Evolutionary conservation across 2,797 vertebrate genomes (phyloP), one percentile per base, ranked within the genome.

Genomic region (Parauchenoglanis ngamensis): DNA sequence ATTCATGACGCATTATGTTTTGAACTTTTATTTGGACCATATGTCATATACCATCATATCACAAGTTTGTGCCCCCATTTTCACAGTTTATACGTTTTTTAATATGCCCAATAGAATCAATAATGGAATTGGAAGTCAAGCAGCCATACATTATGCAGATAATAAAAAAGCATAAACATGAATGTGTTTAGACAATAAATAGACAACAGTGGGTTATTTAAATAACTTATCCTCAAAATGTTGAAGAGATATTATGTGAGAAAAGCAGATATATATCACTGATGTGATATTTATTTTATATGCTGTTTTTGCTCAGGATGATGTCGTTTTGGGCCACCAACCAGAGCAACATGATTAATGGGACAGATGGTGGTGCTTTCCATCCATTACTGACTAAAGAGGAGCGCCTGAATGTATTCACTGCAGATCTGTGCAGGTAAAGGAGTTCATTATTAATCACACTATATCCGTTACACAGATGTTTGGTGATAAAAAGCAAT

Each of bases 341-440:
- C 31, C 91, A 96, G 83, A 96, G 95, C 92, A 97, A 97, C 94
- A 93, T 91, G 92, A 97, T 97, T 83, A 94, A 94, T 31, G 96
- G 96, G 85, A 93, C 95, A 0, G 96, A 97, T 31, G 96, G 96
- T 84, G 94, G 95, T 67, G 93, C 94, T 61, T 97, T 97, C 90
- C 96, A 96, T 89, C 95, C 96, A 7, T 80, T 96, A 83, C 90
- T 97, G 89, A 90, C 88, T 7, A 96, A 94, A 88, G 65, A 95
- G 0, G 96, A 97, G 46, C 93, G 93, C 7, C 87, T 97, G 63
- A 90, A 96, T 35, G 79, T 96, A 85, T 97, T 96, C 91, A 94
- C 94, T 7, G 81, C 96, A 5, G 96, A 97, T 91, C 94, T 97
- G 67, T 97, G 96, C 96, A 96, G 96, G 96, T 96, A 93, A 87